Percentiles rank a stretch among this genome's conserved stretches.
These are phyloP conservation scores for Pagetopsis macropterus DNA, from an alignment of 2,797 vertebrate genomes.

Conservation along the genomic window DNA sequence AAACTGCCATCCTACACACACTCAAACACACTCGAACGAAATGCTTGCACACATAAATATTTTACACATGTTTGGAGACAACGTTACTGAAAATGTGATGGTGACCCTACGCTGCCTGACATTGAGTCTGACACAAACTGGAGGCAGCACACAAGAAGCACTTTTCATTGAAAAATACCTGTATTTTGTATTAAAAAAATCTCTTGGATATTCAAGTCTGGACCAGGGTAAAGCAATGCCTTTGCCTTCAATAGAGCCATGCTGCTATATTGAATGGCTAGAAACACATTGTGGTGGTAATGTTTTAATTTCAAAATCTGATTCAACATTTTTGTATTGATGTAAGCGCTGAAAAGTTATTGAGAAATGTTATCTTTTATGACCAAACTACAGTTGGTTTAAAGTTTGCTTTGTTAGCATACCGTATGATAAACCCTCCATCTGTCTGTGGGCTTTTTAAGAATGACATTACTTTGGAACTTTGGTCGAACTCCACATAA, in stretches of 20 bases:
- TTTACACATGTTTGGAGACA: neutral
- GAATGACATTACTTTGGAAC: too few relatives aligned
- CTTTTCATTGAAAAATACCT: neutral
- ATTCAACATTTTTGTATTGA: too few relatives aligned
- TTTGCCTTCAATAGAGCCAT: neutral
- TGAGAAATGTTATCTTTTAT: neutral
- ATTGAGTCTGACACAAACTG: neutral
- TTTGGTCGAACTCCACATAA: too few relatives aligned
- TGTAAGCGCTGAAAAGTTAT: too few relatives aligned
- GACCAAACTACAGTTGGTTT: neutral
- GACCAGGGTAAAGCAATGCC: neutral
- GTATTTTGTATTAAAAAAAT: neutral
- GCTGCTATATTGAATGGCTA: neutral
- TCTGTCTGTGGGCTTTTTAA: too few relatives aligned
- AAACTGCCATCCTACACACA: conserved; percentile 32
- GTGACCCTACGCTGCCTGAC: neutral
- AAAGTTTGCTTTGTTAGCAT: too few relatives aligned
- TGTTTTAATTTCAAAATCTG: too few relatives aligned
- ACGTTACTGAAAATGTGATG: neutral
- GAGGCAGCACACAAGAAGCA: neutral
- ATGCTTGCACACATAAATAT: neutral
- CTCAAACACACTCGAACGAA: neutral
- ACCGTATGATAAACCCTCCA: too few relatives aligned
- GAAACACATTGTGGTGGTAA: neutral
- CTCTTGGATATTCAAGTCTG: neutral